Evolutionary conservation across 64 coral and sea anemone species (phyloP), one percentile per base, ranked within the genome.

Genomic region (Porites lutea): DNA sequence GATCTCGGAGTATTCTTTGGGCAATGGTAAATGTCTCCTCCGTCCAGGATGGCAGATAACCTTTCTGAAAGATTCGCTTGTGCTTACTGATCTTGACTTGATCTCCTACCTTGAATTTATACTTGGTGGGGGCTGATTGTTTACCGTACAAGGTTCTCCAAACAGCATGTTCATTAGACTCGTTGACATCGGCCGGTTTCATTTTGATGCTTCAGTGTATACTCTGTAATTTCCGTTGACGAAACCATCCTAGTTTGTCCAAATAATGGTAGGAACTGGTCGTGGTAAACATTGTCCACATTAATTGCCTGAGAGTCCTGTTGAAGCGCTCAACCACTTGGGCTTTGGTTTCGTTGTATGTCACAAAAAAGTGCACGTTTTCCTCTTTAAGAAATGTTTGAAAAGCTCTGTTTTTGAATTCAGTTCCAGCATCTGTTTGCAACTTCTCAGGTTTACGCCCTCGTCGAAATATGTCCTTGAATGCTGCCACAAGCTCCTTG

Each of bases 331-430:
- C 89, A 8, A 72, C 46, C 3, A 90, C 48, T 45, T 61, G 59
- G n/a, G 89, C 77, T 59, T 90, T 90, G 15, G 6, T 90, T 51
- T 82, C 89, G 49, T 90, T 71, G 48, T 79, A 90, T 3, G 89
- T 90, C 60, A 68, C 59, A 81, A 68, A 90, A 49, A 52, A 37
- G 12, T 55, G 46, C 10, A 90, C 79, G 55, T 80, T 13, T 49
- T 90, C 21, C 54, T 58, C 12, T 60, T 78, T 90, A 13, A 90
- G n/a, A 75, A 80, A 67, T 14, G 74, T 59, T 65, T 52, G 88
- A 64, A 90, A 90, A 48, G 57, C n/a, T n/a, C n/a, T n/a, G n/a
- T n/a, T n/a, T n/a, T n/a, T n/a, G n/a, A n/a, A n/a, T n/a, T n/a
- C n/a, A n/a, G n/a, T n/a, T n/a, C n/a, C n/a, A n/a, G n/a, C n/a